These are phyloP conservation scores for Pardosa pseudoannulata DNA, from an alignment of 2,888 invertebrate genomes.

Conservation along the genomic window DNA sequence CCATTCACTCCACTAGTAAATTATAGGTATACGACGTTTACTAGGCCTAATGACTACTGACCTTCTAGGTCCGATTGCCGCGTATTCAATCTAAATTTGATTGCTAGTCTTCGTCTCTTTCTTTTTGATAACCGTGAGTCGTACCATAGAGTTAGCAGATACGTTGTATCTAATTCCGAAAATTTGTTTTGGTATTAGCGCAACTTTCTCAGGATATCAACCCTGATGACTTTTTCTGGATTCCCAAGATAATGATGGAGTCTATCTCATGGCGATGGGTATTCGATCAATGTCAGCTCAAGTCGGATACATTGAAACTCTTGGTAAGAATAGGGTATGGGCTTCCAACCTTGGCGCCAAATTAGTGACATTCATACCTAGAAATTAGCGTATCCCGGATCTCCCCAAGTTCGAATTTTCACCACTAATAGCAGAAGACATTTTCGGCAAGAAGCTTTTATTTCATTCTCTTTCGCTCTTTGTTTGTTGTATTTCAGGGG, in stretches of 20 bases:
- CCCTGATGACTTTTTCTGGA: background rate
- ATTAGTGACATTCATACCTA: background rate
- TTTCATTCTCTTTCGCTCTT: background rate
- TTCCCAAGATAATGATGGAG: slow-evolving; percentile 1
- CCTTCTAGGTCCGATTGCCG: background rate
- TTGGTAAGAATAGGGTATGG: slow-evolving; percentile 7
- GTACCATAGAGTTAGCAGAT: background rate
- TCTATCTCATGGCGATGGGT: background rate
- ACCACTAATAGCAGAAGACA: background rate
- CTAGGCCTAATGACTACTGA: background rate
- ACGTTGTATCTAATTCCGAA: background rate
- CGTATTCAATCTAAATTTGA: slow-evolving; percentile 17
- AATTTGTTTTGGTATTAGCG: background rate
- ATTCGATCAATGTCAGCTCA: slow-evolving; percentile 8
- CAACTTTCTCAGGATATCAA: background rate
- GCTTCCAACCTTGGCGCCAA: background rate
- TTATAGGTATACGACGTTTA: background rate
- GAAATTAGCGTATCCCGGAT: background rate
- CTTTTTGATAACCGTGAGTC: background rate
- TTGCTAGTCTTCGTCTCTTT: background rate
- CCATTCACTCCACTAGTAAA: background rate
- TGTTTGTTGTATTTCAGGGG: background rate
- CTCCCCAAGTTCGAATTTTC: background rate
- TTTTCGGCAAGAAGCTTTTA: background rate
- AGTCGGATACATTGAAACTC: background rate